Conservation (phyloP, 1,140 invertebrate genomes). For the Drosophila ironensis region DNA sequence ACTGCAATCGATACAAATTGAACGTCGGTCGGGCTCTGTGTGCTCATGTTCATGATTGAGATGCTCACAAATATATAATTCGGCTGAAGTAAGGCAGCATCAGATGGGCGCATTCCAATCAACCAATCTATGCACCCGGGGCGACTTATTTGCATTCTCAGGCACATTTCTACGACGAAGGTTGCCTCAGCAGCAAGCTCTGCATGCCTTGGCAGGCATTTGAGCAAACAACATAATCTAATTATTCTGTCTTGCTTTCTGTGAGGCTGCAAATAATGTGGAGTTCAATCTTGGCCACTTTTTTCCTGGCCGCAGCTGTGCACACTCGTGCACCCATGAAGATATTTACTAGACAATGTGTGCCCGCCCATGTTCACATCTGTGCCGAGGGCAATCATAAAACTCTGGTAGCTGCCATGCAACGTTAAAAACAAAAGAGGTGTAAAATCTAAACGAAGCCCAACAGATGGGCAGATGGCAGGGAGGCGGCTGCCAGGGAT, state of each 20-base stretch:
- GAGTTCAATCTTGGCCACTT: too few species aligned
- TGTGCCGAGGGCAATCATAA: slow-evolving; percentile 37
- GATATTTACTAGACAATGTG: too few species aligned
- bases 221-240: too few species aligned
- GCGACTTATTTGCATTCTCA: slow-evolving; percentile 45
- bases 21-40: too few species aligned
- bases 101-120: slow-evolving; percentile 5
- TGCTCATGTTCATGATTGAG: slow-evolving; percentile 1
- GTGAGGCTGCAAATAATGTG: too few species aligned
- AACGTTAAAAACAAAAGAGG: slow-evolving; percentile 45
- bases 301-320: too few species aligned
- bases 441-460: slow-evolving; percentile 31
- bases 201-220: too few species aligned
- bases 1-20: slow-evolving; percentile 30
- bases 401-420: slow-evolving; percentile 17
- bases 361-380: slow-evolving; percentile 15
- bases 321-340: too few species aligned
- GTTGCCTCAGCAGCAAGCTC: too few species aligned
- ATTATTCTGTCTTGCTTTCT: too few species aligned
- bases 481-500: background rate
- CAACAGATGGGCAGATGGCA: slow-evolving; percentile 14
- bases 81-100: background rate
- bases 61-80: too few species aligned
- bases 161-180: background rate
- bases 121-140: slow-evolving; percentile 32